These are phyloP conservation scores for Erythrocebus patas DNA, from an alignment of 2,113 vertebrate genomes.

Conservation along the genomic window DNA sequence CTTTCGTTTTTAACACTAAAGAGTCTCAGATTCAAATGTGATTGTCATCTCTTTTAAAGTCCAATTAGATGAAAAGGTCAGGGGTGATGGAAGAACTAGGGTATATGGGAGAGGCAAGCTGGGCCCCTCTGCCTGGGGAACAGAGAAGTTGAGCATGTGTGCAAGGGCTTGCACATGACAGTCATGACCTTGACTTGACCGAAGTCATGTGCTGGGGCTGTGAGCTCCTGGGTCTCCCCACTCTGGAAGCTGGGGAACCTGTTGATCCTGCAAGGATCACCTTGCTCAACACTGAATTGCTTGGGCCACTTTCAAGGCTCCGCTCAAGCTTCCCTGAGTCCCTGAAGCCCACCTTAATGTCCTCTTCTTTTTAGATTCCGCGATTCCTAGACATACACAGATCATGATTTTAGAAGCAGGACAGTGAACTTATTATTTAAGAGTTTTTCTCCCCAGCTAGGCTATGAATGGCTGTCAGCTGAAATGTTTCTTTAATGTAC, in stretches of 20 bases:
- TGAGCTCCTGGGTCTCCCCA: neutral
- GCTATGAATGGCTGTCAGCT: neutral
- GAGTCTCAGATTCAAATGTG: neutral
- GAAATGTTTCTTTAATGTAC: neutral
- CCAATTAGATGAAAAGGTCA: neutral
- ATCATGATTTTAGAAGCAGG: neutral
- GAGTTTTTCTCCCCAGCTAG: neutral
- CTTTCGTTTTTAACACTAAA: neutral
- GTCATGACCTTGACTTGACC: neutral
- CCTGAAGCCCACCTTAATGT: neutral
- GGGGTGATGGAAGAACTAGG: neutral
- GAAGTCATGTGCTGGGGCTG: neutral
- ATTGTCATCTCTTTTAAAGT: neutral
- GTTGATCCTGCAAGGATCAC: neutral
- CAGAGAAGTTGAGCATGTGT: neutral
- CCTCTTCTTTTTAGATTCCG: neutral
- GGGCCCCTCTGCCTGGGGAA: neutral
- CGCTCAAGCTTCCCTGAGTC: neutral
- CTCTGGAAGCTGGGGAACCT: neutral
- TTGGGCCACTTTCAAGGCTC: neutral
- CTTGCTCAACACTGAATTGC: neutral
- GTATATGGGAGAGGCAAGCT: neutral
- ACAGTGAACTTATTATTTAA: neutral
- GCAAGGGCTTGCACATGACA: neutral
- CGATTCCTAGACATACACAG: neutral